Base-by-base conservation (phyloP, 2,797 vertebrate genomes). In the Myotis findleyi region DNA sequence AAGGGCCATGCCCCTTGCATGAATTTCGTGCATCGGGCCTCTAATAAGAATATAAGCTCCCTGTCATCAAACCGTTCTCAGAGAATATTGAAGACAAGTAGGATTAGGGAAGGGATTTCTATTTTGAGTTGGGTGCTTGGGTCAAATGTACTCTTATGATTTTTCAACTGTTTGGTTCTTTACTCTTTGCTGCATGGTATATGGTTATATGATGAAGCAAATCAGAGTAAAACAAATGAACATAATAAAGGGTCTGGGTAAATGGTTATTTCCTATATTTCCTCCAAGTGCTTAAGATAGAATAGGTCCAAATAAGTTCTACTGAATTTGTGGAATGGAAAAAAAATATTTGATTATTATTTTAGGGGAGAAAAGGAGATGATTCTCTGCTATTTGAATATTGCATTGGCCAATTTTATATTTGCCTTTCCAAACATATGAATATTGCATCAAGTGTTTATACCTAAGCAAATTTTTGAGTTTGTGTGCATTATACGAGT, bases 311-410 rank as follows among this genome's bases (percentile, higher is more conserved):
- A 72, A 53, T 62, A 77, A 55, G 6, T 55, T 87, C 11, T 79
- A 55, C 6, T 25, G n/a, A 55, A 79, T 36, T 79, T 79, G 21
- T 36, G 38, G 41, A 89, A 33, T 51, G 4, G 33, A 95, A 92
- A 93, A 27, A 27, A 5, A 57, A 91, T 17, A 66, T 49, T 68
- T 82, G 30, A 90, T 71, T 82, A 71, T 71, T 73, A 75, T 55
- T 2, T 87, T 62, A 49, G 17, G 17, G 4, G 0, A 23, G 1
- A 30, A 49, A n/a, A 16, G 25, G 64, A 30, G 6, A 82, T 53
- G 41, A 47, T 72, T 85, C 69, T 94, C 12, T 87, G n/a, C 9
- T 88, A 17, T 92, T 75, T 86, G 33, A 93, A 96, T 85, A 80
- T 10, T 47, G 41, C 23, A 71, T 7, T 84, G 57, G 23, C 12